A percentile compares a stretch with the other conserved stretches of the same genome.
Conservation (phyloP, 2,113 vertebrate genomes). For the Etheostoma cragini region DNA sequence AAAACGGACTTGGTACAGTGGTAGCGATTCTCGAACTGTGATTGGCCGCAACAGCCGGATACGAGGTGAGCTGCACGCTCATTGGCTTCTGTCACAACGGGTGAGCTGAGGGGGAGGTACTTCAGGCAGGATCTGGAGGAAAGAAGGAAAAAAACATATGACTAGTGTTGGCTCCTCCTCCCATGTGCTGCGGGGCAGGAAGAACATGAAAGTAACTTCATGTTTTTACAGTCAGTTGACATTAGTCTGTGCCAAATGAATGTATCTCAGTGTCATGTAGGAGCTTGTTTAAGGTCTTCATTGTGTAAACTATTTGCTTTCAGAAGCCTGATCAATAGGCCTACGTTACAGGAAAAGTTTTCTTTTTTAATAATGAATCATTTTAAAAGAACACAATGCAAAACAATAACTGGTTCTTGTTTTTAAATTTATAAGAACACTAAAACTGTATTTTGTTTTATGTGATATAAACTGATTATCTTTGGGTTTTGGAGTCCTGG, state of each 20-base stretch:
- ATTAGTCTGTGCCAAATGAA: background rate
- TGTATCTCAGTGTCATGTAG: background rate
- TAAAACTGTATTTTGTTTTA: background rate
- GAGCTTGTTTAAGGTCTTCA: background rate
- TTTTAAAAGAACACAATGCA: background rate
- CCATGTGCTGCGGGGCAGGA: conserved; percentile 44
- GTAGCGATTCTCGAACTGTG: conserved; percentile 37
- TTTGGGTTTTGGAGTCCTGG: background rate
- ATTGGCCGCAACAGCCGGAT: conserved; percentile 71
- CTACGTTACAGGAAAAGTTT: background rate
- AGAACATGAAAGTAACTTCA: background rate
- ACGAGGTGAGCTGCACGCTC: conserved; percentile 51
- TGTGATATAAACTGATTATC: background rate
- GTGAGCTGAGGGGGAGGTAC: conserved; percentile 85
- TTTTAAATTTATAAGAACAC: background rate
- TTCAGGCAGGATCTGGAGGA: conserved; percentile 77
- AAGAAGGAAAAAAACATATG: conserved; percentile 10
- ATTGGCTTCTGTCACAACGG: conserved; percentile 91
- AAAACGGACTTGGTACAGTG: conserved; percentile 29
- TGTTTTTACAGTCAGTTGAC: background rate
- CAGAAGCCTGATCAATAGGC: background rate
- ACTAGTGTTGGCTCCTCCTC: conserved; percentile 26
- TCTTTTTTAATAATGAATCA: background rate
- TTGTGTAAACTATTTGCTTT: background rate
- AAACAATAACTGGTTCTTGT: background rate